A percentile compares a stretch with the other conserved stretches of the same genome.
Evolutionary conservation across 2,888 invertebrate species (phyloP).

Genomic region (Endotricha flammealis): DNA sequence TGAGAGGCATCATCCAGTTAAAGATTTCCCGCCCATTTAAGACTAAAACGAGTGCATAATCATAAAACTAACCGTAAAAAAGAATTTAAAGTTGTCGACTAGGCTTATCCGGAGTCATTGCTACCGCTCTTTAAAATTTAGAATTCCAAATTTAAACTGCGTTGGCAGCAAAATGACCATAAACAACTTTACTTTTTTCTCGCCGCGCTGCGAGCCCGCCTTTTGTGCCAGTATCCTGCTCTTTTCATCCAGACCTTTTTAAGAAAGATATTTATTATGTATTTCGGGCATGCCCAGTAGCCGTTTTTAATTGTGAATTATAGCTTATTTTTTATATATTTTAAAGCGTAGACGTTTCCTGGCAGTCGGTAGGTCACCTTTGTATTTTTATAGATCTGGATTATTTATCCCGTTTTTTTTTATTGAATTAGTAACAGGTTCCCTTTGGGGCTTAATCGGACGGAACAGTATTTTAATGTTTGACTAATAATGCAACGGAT

Average conservation of each 20-base stretch:
- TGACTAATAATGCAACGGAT: constrained; percentile 53
- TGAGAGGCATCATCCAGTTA: no score
- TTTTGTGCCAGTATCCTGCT: constrained; percentile 70
- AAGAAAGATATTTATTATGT: constrained; percentile 75
- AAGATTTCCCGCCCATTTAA: no score
- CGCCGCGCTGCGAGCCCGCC: constrained; percentile 47
- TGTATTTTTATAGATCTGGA: constrained; percentile 55
- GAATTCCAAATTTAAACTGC: constrained; percentile 70
- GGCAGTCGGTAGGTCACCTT: constrained; percentile 67
- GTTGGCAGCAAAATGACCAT: constrained; percentile 73
- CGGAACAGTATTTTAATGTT: constrained; percentile 51
- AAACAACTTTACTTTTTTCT: constrained; percentile 68
- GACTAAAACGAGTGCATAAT: not conserved
- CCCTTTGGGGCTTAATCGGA: constrained; percentile 50
- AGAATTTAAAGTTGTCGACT: constrained; percentile 19
- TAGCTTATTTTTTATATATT: constrained; percentile 54
- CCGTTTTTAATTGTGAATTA: constrained; percentile 76
- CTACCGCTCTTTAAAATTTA: constrained; percentile 38
- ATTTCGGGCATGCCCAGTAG: constrained; percentile 75
- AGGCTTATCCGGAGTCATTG: constrained; percentile 23
- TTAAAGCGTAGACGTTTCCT: constrained; percentile 48
- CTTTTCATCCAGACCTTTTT: constrained; percentile 74
- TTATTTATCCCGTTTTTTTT: constrained; percentile 50
- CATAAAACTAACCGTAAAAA: constrained; percentile 12
- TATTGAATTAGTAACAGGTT: constrained; percentile 56